Evolutionary conservation across 2,888 invertebrate species (phyloP).

Genomic region (Hetaerina titia): DNA sequence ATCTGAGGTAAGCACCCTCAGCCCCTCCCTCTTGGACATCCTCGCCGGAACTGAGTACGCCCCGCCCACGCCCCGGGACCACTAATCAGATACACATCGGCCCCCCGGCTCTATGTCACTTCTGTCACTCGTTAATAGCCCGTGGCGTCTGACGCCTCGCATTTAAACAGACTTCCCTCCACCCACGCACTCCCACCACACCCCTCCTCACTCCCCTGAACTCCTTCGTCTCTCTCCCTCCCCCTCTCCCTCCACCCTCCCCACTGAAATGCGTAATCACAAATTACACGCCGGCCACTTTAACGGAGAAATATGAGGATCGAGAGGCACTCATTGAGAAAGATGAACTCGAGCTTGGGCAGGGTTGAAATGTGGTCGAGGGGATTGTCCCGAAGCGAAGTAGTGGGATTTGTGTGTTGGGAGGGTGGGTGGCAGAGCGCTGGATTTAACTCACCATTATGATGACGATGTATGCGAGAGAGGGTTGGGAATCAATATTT

Average conservation of each 20-base stretch:
- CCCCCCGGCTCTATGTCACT: not conserved
- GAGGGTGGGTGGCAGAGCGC: not conserved
- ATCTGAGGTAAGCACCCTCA: not conserved
- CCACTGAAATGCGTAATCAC: not conserved
- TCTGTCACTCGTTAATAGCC: not conserved
- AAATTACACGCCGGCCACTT: not conserved
- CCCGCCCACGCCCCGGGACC: not conserved
- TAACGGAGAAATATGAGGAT: slow-evolving; percentile 53
- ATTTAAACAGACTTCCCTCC: not conserved
- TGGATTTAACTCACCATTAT: not conserved
- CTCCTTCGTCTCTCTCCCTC: not conserved
- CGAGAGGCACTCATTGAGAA: slow-evolving; percentile 34
- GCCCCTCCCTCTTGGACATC: not conserved
- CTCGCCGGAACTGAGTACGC: not conserved
- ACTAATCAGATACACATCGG: not conserved
- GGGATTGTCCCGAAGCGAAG: not conserved
- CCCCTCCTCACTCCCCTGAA: not conserved
- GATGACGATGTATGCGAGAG: not conserved
- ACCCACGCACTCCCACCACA: not conserved
- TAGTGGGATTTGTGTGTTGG: not conserved
- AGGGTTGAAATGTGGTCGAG: not conserved
- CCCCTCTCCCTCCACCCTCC: not conserved
- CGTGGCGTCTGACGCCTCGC: not conserved
- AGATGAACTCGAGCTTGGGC: not conserved
- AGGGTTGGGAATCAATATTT: not conserved